Evolutionary conservation across 2,888 invertebrate species (phyloP).

Genomic region (Eupithecia dodoneata): DNA sequence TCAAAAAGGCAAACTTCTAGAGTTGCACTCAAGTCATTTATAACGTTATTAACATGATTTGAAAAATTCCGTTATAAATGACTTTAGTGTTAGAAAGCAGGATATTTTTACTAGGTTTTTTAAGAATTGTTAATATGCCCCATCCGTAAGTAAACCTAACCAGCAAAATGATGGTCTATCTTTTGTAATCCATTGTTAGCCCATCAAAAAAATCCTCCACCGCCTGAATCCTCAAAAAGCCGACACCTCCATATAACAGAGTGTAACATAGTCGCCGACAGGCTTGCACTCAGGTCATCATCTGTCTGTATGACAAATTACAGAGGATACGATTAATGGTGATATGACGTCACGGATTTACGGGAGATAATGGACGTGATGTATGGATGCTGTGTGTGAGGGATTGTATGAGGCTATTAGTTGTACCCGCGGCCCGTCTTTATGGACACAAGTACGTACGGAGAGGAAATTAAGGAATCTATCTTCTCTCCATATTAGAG

Average conservation of each 20-base stretch:
- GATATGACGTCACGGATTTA: slow-evolving; percentile 64
- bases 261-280: slow-evolving; percentile 40
- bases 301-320: slow-evolving; percentile 75
- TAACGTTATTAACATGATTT: too few species aligned
- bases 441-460: not conserved
- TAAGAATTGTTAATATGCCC: not conserved
- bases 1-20: not conserved
- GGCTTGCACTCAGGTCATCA: slow-evolving; percentile 42
- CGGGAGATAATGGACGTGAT: slow-evolving; percentile 63
- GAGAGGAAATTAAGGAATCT: not conserved
- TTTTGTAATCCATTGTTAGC: not conserved
- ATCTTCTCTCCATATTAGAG: not conserved
- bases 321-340: slow-evolving; percentile 71
- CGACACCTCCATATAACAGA: slow-evolving; percentile 34
- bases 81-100: too few species aligned
- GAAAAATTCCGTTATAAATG: too few species aligned
- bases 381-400: slow-evolving; percentile 42
- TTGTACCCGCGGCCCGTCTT: not conserved
- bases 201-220: slow-evolving; percentile 24
- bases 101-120: too few species aligned
- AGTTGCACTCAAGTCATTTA: too few species aligned
- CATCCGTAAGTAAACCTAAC: not conserved
- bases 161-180: not conserved
- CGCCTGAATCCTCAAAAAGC: slow-evolving; percentile 34
- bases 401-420: slow-evolving; percentile 12